Conservation (phyloP, 2,888 invertebrate genomes). For the Melanophora roralis region DNA sequence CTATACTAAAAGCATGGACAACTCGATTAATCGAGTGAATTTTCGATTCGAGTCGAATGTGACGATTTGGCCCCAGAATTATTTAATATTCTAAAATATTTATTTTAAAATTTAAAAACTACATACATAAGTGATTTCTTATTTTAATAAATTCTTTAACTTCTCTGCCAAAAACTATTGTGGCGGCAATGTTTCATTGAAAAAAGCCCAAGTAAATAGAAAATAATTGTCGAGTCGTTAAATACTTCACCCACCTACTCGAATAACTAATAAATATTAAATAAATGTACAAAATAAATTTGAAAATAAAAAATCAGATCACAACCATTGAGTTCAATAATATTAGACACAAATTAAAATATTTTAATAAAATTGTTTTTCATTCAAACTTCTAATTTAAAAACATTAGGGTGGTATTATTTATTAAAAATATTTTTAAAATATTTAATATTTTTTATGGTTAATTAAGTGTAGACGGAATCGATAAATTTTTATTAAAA, state of each 20-base stretch:
- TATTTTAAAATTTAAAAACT: too few relatives aligned
- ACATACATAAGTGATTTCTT: too few relatives aligned
- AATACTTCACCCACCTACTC: conserved; percentile 49
- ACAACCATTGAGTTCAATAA: conserved; percentile 16
- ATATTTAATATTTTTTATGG: too few relatives aligned
- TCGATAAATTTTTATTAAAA: too few relatives aligned
- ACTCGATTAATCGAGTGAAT: too few relatives aligned
- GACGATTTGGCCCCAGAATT: too few relatives aligned
- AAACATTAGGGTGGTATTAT: neutral
- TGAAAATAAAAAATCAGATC: conserved; percentile 5
- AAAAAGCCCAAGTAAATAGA: neutral
- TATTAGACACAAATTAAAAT: conserved; percentile 37
- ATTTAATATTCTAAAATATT: too few relatives aligned
- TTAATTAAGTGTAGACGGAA: too few relatives aligned
- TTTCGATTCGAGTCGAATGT: too few relatives aligned
- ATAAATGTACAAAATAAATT: neutral
- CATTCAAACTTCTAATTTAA: neutral
- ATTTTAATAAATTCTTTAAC: neutral
- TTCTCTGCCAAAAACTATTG: neutral
- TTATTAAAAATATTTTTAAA: too few relatives aligned
- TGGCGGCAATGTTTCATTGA: conserved; percentile 21
- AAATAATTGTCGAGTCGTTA: conserved; percentile 18
- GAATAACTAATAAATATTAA: neutral
- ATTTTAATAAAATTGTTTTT: neutral
- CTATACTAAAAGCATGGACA: too few relatives aligned